Percentiles rank a stretch among this genome's conserved stretches.
These are phyloP conservation scores for Urechis unicinctus DNA, from an alignment of 2,888 invertebrate species.

Conservation along the genomic window DNA sequence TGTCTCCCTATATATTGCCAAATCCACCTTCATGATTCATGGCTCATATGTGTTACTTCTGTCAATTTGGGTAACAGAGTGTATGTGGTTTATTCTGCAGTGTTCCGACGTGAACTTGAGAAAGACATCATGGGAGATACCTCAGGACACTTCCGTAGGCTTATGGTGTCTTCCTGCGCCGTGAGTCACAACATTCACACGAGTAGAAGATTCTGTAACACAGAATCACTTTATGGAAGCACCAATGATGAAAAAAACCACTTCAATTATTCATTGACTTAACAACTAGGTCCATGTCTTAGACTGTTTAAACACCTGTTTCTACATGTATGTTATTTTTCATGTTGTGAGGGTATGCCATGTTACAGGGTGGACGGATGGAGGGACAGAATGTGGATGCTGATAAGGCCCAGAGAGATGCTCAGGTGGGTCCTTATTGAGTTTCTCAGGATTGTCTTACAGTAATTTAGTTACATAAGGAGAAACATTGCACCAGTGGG, in stretches of 20 bases:
- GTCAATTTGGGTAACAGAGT: background rate
- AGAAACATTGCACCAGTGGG: no score
- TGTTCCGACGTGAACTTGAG: conserved; percentile 64
- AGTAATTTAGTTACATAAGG: no score
- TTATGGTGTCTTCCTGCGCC: conserved; percentile 65
- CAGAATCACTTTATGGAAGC: no score
- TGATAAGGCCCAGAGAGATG: background rate
- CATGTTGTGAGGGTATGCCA: no score
- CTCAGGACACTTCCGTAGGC: conserved; percentile 82
- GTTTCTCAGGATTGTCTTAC: no score
- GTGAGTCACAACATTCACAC: no score
- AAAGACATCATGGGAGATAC: conserved; percentile 78
- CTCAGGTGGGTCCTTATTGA: no score
- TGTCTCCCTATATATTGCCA: background rate
- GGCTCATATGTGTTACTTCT: background rate
- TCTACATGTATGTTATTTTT: no score
- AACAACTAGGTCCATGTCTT: no score
- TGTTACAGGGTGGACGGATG: background rate
- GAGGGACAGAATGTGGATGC: background rate
- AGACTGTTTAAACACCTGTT: no score
- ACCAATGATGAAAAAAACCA: background rate
- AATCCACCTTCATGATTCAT: conserved; percentile 1
- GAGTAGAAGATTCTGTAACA: no score
- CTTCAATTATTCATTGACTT: background rate
- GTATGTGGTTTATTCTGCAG: conserved; percentile 2